Evolutionary conservation across 2,888 invertebrate species (phyloP), one percentile per base, ranked within the genome.

Genomic region (Nymphalis urticae): DNA sequence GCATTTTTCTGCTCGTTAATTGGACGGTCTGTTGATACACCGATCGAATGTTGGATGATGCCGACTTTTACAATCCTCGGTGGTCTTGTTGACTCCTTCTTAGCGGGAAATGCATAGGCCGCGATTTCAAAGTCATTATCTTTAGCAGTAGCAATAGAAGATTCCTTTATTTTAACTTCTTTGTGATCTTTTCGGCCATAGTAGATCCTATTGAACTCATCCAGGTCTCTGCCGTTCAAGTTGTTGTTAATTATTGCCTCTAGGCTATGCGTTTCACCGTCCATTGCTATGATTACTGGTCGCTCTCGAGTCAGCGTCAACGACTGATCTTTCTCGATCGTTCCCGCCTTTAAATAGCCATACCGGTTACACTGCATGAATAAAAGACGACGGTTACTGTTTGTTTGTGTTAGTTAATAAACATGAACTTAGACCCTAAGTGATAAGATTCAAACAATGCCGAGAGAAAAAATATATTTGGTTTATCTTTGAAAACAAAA

Each of bases 41-140:
- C 97, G 62, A 97, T 96, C 64, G 95, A 94, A 84, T 98, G 96
- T 88, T 99, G 99, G 76, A 99, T 95, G 50, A 97, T 90, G 6
- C 97, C 99, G 10, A 98, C 95, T 73, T 97, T 94, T 2, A 98
- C 97, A 53, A 96, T 86, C 69, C 97, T 94, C 0, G 96, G 95
- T 0, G 95, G 87, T 60, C 98, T 93, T 19, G 92, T 92, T 63
- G 90, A 88, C 73, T 92, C 92, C 69, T 86, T 84, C 68, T 91
- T 90, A 1, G 92, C 92, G 0, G 91, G 92, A 77, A 92, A 92
- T 0, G 86, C 86, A 71, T 92, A 92, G 0, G 90, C 88, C 7
- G 92, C 89, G 53, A 92, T 83, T 72, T 92, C 92, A 67, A 92
- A 95, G 75, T 95, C 89, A 69, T 94, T 89, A 24, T 94, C 87